phyloP scores from a whole-genome alignment of 2,888 invertebrate genomes.

The Schrankia costaestrigalis region DNA sequence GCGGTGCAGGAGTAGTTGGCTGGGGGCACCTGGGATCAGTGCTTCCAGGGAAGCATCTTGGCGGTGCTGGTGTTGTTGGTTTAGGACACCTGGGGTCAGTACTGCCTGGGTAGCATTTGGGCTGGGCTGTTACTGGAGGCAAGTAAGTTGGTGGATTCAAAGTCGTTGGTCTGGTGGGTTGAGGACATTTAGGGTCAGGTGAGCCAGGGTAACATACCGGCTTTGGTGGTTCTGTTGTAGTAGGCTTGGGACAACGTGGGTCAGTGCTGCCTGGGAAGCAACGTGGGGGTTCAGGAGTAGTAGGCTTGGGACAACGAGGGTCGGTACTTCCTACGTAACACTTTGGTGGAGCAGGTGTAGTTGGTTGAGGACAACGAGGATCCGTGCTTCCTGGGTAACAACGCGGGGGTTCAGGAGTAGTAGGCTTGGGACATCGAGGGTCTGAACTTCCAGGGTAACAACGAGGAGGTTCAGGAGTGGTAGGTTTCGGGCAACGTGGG shows the following conservation, averaged over 20 bases:
- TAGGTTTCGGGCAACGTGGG: slow-evolving; percentile 35
- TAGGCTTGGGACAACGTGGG: slow-evolving; percentile 38
- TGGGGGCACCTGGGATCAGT: slow-evolving; percentile 53
- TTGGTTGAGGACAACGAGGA: slow-evolving; percentile 42
- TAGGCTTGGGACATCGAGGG: slow-evolving; percentile 32
- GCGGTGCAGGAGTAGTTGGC: slow-evolving; percentile 23
- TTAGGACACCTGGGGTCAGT: slow-evolving; percentile 40
- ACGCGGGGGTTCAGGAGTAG: slow-evolving; percentile 8
- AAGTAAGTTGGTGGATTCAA: slow-evolving; percentile 34
- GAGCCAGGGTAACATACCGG: slow-evolving; percentile 46
- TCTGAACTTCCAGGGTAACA: slow-evolving; percentile 53
- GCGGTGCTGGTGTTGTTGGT: slow-evolving; percentile 26
- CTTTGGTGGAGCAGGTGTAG: slow-evolving; percentile 11
- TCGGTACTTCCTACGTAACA: slow-evolving; percentile 1
- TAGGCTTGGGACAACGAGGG: slow-evolving; percentile 2
- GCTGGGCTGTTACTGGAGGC: slow-evolving; percentile 38
- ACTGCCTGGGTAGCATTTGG: too few relatives aligned
- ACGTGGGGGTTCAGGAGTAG: not conserved
- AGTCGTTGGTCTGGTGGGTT: slow-evolving; percentile 36
- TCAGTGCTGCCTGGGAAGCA: not conserved
- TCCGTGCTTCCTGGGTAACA: slow-evolving; percentile 42
- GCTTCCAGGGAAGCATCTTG: slow-evolving; percentile 52
- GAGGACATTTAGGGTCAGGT: slow-evolving; percentile 39
- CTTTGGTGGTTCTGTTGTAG: slow-evolving; percentile 28
- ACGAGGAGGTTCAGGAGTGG: slow-evolving; percentile 25